Conservation (phyloP, 2,113 vertebrate genomes). For the Mesocricetus auratus region DNA sequence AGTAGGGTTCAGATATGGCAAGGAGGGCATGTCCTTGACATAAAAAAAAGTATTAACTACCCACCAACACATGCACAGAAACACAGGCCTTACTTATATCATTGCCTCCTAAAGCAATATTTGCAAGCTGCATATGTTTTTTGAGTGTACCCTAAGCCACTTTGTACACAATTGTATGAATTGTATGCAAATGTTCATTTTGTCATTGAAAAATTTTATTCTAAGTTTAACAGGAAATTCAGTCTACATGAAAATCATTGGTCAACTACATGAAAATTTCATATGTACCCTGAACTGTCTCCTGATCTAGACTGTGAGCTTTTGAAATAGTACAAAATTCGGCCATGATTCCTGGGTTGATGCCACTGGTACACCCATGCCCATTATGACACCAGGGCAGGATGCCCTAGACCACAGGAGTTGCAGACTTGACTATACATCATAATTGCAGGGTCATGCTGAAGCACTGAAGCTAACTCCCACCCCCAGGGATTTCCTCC, state of each 20-base stretch:
- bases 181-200: slow-evolving; percentile 31
- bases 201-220: neutral
- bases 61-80: neutral
- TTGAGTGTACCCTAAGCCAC: neutral
- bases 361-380: neutral
- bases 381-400: too few relatives aligned
- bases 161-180: neutral
- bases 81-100: neutral
- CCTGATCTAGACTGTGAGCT: neutral
- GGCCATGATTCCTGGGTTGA: rapidly evolving
- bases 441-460: neutral
- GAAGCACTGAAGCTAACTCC: neutral
- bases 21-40: neutral
- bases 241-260: neutral
- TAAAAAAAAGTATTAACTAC: neutral
- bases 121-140: neutral
- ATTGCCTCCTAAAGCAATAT: neutral
- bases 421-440: neutral
- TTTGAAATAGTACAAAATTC: neutral
- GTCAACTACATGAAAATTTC: neutral
- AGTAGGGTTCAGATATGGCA: neutral
- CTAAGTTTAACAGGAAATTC: slow-evolving; percentile 18
- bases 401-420: neutral
- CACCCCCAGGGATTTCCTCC: neutral
- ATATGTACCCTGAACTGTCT: slow-evolving; percentile 6